Evolutionary conservation across 2,113 vertebrate species (phyloP).

Genomic region (Phodopus roborovskii): DNA sequence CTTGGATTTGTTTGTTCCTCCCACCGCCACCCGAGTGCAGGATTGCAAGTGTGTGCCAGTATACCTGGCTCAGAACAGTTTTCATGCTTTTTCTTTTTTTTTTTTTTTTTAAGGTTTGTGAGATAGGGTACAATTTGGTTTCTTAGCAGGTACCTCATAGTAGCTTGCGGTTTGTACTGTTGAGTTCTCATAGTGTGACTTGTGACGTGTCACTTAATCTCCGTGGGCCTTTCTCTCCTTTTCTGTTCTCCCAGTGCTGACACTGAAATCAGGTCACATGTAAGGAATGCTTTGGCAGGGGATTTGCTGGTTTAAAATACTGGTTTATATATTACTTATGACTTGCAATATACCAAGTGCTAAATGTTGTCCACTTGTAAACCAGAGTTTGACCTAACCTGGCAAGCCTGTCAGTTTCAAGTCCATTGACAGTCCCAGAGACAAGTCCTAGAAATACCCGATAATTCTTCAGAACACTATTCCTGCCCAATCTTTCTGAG

Average conservation of each 20-base stretch:
- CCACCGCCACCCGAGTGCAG: neutral
- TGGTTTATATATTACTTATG: neutral
- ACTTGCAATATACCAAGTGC: neutral
- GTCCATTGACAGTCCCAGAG: neutral
- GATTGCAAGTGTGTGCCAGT: neutral
- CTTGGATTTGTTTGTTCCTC: neutral
- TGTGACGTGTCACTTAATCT: neutral
- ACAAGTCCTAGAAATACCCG: neutral
- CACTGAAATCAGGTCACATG: neutral
- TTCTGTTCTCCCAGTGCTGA: neutral
- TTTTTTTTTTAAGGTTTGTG: neutral
- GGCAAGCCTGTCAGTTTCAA: neutral
- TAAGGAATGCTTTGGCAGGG: constrained; percentile 7
- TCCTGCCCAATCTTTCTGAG: neutral
- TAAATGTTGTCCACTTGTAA: neutral
- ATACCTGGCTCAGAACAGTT: neutral
- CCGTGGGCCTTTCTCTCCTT: neutral
- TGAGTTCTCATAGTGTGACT: constrained; percentile 18
- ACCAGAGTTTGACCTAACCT: neutral
- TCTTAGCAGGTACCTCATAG: neutral
- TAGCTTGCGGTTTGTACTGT: neutral
- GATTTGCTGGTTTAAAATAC: neutral
- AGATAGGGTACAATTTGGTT: neutral
- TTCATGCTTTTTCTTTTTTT: neutral
- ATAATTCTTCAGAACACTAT: neutral